phyloP scores from a whole-genome alignment of 1,140 invertebrate species.

The Tetragnatha versicolor region DNA sequence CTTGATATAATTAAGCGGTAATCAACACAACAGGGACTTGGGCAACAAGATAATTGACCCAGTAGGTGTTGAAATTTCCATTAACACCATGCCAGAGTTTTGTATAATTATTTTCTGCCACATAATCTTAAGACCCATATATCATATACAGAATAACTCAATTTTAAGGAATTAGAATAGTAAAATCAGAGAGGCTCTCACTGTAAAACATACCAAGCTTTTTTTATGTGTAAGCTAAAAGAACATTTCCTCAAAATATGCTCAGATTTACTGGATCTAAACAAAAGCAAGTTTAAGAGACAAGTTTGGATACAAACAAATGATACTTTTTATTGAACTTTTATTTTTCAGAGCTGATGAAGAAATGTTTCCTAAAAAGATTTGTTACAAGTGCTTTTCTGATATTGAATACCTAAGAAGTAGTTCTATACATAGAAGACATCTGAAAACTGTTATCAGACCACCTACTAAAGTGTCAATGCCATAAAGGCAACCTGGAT shows the following conservation, averaged over 20 bases:
- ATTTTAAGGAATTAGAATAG: background rate
- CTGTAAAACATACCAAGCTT: background rate
- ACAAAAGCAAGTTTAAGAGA: background rate
- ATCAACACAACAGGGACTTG: too few relatives aligned
- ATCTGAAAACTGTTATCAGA: background rate
- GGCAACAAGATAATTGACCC: too few relatives aligned
- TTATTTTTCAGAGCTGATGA: constrained; percentile 14
- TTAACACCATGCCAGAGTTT: too few relatives aligned
- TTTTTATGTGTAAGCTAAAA: background rate
- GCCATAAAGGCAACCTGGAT: background rate
- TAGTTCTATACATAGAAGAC: constrained; percentile 13
- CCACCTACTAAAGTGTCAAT: background rate
- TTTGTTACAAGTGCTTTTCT: constrained; percentile 30
- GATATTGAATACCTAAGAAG: background rate
- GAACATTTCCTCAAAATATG: background rate
- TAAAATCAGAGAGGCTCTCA: background rate
- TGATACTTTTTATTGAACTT: background rate
- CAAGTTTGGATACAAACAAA: background rate
- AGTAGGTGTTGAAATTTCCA: too few relatives aligned
- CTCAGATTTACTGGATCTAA: background rate
- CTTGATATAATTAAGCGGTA: too few relatives aligned
- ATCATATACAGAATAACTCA: background rate
- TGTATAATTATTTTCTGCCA: too few relatives aligned
- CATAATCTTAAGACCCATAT: too few relatives aligned
- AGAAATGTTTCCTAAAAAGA: background rate